Conservation (phyloP, 1,140 invertebrate genomes). For the Grapholita molesta region DNA sequence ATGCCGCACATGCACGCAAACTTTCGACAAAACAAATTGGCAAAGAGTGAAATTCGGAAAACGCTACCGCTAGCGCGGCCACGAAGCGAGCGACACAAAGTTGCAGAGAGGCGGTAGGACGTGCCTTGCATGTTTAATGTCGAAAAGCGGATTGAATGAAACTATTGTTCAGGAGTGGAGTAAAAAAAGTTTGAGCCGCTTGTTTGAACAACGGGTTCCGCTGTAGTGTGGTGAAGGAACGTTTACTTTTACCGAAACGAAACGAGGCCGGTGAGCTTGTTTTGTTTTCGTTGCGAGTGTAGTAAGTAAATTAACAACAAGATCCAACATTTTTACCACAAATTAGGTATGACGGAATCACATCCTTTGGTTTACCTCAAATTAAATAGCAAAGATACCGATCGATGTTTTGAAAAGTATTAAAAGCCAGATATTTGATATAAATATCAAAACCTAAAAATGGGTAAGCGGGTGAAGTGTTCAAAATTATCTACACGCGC, state of each 20-base stretch:
- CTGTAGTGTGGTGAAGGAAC: neutral
- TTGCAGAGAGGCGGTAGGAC: slow-evolving; percentile 44
- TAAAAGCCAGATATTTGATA: no score
- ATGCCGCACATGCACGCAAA: neutral
- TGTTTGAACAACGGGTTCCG: slow-evolving; percentile 4
- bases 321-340: no score
- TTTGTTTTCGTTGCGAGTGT: neutral
- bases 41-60: slow-evolving; percentile 14
- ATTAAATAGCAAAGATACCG: no score
- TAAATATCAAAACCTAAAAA: no score
- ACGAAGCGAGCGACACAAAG: slow-evolving; percentile 31
- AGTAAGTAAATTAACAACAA: no score
- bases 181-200: slow-evolving; percentile 45
- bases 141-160: slow-evolving; percentile 56
- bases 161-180: slow-evolving; percentile 62
- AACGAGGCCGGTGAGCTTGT: neutral
- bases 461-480: no score
- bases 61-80: slow-evolving; percentile 30
- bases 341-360: no score
- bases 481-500: no score
- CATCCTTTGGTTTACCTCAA: no score
- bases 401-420: no score
- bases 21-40: slow-evolving; percentile 13
- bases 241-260: neutral
- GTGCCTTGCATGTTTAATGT: slow-evolving; percentile 59